Base-by-base conservation (phyloP, 1,140 invertebrate species). In the Manduca sexta region DNA sequence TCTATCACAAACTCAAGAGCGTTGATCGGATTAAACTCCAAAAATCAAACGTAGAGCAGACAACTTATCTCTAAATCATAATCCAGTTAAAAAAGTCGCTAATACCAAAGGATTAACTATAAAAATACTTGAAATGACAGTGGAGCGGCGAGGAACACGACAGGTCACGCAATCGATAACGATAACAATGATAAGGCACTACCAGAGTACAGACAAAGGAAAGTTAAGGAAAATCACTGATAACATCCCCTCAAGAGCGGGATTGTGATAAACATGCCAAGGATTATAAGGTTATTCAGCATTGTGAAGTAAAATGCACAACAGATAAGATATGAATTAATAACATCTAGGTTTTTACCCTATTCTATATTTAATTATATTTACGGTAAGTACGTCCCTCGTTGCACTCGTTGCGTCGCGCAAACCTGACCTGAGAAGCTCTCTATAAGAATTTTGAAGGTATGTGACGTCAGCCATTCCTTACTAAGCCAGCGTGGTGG, bases 101-200 rank as follows among this genome's bases (percentile, higher is more conserved):
- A 31, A 2, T 31, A 31, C 30, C n/a, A 12, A 12, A 12, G 14
- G 14, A 5, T 35, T 12, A 13, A 12, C 34, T 35, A 35, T 6
- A 13, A 13, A 1, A 35, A 35, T 13, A 35, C n/a, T 11, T 35
- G 4, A 12, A 35, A 14, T 35, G 34, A 35, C 12, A 35, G 14
- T 0, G 6, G 4, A n/a, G 1, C 21, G 17, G 18, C 14, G 11
- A n/a, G 55, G 52, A 39, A 21, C 44, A 49, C 63, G 69, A 65
- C 60, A 70, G 74, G 74, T 74, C 74, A 75, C 51, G 65, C 43
- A 57, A 56, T 70, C 74, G 72, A 43, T 43, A 43, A 43, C 10
- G 71, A 72, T 74, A 70, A 55, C 59, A 14, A 12, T 14, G 52
- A 45, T 65, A 56, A 60, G 49, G 48, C 6, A 12, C 34, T 6